Conservation (phyloP, 1,140 invertebrate genomes). For the Agrypnia vestita region DNA sequence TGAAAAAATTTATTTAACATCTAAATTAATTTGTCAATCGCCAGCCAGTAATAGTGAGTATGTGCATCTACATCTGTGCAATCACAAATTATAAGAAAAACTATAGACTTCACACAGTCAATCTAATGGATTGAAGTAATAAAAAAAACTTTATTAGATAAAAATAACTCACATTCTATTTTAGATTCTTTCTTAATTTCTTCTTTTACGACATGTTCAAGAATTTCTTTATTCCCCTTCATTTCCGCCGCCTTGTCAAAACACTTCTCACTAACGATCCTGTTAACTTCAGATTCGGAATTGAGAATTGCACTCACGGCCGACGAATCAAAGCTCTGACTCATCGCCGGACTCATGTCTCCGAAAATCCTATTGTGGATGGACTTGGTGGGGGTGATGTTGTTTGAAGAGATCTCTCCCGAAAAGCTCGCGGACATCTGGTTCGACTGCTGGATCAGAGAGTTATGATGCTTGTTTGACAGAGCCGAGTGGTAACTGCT, state of each 20-base stretch:
- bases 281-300: slow-evolving; percentile 23
- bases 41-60: too few species aligned
- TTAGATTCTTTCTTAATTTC: slow-evolving; percentile 28
- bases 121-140: not conserved
- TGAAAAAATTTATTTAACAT: slow-evolving; percentile 23
- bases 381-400: slow-evolving; percentile 50
- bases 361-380: slow-evolving; percentile 48
- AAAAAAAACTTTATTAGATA: not conserved
- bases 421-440: slow-evolving; percentile 63
- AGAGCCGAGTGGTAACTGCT: slow-evolving; percentile 77
- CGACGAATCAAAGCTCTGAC: slow-evolving; percentile 67
- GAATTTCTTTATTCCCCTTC: slow-evolving; percentile 14
- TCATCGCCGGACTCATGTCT: slow-evolving; percentile 61
- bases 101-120: not conserved
- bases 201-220: slow-evolving; percentile 17
- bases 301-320: slow-evolving; percentile 44
- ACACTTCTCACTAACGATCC: slow-evolving; percentile 5
- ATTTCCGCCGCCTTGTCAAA: not conserved
- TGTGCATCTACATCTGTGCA: too few species aligned
- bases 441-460: slow-evolving; percentile 60
- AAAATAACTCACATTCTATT: slow-evolving; percentile 41
- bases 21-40: too few species aligned
- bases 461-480: slow-evolving; percentile 62
- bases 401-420: slow-evolving; percentile 62
- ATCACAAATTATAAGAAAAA: too few species aligned